phyloP scores from a whole-genome alignment of 2,113 vertebrate species.

The Halichoerus grypus region DNA sequence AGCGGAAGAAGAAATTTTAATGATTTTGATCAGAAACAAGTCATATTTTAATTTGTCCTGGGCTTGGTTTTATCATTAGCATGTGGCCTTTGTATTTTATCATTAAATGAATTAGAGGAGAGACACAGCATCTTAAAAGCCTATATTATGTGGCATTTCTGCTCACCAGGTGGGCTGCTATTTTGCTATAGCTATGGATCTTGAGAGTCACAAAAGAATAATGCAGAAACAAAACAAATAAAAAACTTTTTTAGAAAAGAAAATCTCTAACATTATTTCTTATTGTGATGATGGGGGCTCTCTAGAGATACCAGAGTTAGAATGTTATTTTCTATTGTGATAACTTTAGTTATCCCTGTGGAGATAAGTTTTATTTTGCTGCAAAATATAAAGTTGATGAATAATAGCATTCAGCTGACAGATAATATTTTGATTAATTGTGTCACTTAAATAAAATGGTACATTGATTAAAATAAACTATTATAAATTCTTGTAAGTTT shows the following conservation, averaged over 20 bases:
- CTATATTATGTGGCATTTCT: background rate
- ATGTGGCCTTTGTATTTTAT: background rate
- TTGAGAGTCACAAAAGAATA: background rate
- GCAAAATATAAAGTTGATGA: background rate
- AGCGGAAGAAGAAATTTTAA: background rate
- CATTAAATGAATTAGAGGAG: background rate
- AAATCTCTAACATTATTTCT: background rate
- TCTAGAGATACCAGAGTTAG: background rate
- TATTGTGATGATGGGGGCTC: background rate
- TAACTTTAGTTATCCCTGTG: background rate
- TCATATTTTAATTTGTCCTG: background rate
- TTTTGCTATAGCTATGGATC: background rate
- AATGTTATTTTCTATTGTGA: background rate
- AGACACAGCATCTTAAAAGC: background rate
- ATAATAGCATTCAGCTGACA: background rate
- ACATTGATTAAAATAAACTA: background rate
- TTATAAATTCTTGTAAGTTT: background rate
- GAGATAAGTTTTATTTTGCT: conserved; percentile 2
- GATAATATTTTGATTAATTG: conserved; percentile 32
- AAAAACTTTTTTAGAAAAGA: background rate
- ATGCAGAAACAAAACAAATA: background rate
- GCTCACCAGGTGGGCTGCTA: background rate
- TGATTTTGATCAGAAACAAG: background rate
- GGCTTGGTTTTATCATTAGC: background rate
- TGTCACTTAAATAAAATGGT: background rate